Base-by-base conservation (phyloP, 2,888 invertebrate genomes). In the Synanthedon andrenaeformis region DNA sequence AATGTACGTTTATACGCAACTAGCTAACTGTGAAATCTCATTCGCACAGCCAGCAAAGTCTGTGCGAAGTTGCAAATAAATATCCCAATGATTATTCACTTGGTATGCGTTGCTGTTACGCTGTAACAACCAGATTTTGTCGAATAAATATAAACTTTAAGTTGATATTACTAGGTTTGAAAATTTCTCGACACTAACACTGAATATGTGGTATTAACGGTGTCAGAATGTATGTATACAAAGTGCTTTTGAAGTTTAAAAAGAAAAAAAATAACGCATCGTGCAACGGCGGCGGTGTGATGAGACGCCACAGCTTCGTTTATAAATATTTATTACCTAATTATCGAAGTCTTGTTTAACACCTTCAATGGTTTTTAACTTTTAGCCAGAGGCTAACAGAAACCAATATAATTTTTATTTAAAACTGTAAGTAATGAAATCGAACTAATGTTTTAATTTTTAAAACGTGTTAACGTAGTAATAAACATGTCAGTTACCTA, bases 281-380 rank as follows among this genome's bases (percentile, higher is more conserved):
- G 17, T 58, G 62, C 64, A 66, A 62, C 60, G 63, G 62, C 65
- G 65, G 64, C 64, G 66, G 64, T 65, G 65, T 75, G 77, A 78
- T 74, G 77, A 73, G 66, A 64, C 59, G 72, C 69, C 66, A 62
- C 63, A 69, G 68, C 72, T 66, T 60, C 72, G 70, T 78, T 82
- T 83, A 82, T 84, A 84, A 85, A 85, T 85, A 84, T 85, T 84
- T 83, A 86, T 82, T 77, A 76, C 77, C 80, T 78, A 76, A 82
- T 83, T 83, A 84, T 78, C 62, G 67, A 63, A 69, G 66, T 66
- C 69, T 66, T 73, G 70, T 70, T 79, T 77, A 74, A 75, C 78
- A 76, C 75, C 67, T 77, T 64, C 69, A 67, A 67, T 70, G 69
- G 67, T 6, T 45, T 45, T 45, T 12, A 58, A 69, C 70, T 62